These are phyloP conservation scores for Apodemia mormo DNA, from an alignment of 2,888 invertebrate species.

Conservation along the genomic window DNA sequence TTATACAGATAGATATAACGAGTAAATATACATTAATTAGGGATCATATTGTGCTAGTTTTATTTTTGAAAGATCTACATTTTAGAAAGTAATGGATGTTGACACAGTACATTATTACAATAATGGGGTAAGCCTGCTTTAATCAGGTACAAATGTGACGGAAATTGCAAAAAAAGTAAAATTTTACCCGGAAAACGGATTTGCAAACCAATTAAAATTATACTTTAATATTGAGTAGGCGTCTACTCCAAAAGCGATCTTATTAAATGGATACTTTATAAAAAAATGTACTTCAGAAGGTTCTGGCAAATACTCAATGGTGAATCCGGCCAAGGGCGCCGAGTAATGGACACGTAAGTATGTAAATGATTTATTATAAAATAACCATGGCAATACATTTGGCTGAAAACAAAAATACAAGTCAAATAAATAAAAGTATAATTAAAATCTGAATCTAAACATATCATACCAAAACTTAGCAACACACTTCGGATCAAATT, in stretches of 20 bases:
- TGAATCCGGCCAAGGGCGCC: not conserved
- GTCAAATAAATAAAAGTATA: no score
- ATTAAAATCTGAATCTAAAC: no score
- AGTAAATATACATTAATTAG: no score
- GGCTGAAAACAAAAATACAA: not conserved
- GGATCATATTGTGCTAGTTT: no score
- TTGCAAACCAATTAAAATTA: not conserved
- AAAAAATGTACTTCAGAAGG: not conserved
- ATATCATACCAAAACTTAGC: no score
- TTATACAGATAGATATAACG: no score
- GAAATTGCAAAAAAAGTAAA: not conserved
- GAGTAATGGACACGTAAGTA: conserved; percentile 2
- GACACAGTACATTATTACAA: no score
- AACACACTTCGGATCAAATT: no score
- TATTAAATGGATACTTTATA: not conserved
- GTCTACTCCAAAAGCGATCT: not conserved
- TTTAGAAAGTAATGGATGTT: no score
- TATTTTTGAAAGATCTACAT: no score
- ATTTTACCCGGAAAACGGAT: not conserved
- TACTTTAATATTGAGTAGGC: not conserved
- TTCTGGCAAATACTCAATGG: not conserved
- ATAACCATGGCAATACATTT: not conserved
- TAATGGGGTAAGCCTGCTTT: not conserved
- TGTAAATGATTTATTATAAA: conserved; percentile 3
- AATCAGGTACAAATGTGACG: not conserved